Conservation (phyloP, 2,797 vertebrate species). For the Pangasius djambal region DNA sequence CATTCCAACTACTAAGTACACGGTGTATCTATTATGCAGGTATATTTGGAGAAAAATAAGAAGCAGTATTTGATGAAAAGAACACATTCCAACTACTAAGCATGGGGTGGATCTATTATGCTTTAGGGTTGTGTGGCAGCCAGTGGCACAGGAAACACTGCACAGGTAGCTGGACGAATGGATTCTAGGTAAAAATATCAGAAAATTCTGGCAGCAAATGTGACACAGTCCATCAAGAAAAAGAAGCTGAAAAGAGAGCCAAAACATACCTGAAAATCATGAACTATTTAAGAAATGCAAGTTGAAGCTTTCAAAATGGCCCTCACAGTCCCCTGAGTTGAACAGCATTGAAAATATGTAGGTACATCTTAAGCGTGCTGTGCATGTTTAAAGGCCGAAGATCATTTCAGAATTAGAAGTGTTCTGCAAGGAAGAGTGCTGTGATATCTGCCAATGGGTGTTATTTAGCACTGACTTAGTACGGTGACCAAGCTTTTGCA, state of each 20-base stretch:
- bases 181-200: neutral
- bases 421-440: neutral
- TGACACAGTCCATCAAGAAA: neutral
- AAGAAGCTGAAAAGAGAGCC: neutral
- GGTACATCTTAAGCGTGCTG: neutral
- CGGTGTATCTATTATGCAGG: neutral
- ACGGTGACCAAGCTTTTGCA: neutral
- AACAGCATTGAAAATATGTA: neutral
- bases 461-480: neutral
- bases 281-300: neutral
- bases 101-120: neutral
- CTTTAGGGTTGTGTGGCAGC: neutral
- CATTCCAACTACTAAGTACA: no score
- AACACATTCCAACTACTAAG: no score
- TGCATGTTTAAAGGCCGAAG: neutral
- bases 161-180: neutral
- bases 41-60: no score
- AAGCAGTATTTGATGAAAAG: no score
- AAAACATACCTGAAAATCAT: neutral
- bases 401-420: neutral
- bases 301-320: no score
- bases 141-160: neutral
- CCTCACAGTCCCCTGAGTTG: no score
- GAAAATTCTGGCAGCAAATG: neutral
- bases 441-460: neutral